Percentiles rank a stretch among this genome's conserved stretches.
Evolutionary conservation across 2,888 invertebrate species (phyloP).

Genomic region (Cremastobaeus sp.): DNA sequence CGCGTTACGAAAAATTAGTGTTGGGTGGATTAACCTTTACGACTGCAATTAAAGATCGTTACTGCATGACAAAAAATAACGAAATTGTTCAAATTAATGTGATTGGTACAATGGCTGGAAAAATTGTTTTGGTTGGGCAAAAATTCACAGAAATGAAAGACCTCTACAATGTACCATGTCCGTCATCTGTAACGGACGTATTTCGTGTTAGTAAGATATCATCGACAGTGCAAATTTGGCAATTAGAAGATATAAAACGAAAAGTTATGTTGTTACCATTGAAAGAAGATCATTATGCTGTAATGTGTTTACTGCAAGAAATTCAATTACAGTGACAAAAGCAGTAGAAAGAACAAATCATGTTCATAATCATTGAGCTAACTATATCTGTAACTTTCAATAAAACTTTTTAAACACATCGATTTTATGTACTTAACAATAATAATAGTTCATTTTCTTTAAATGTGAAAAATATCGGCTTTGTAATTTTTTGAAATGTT

Average conservation of each 20-base stretch:
- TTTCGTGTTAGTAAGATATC: neutral
- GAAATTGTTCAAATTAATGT: conserved; percentile 8
- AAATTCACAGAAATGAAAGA: neutral
- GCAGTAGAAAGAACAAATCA: no score
- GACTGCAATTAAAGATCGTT: neutral
- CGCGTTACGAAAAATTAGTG: neutral
- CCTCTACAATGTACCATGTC: conserved; percentile 2
- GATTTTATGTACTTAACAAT: no score
- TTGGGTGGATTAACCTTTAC: neutral
- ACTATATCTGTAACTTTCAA: no score
- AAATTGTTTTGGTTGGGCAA: neutral
- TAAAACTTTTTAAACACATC: no score
- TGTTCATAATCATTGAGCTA: no score
- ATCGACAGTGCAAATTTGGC: neutral
- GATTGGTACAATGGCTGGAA: neutral
- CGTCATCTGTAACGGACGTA: neutral
- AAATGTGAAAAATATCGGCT: no score
- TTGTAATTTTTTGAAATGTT: no score
- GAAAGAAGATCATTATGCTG: no score
- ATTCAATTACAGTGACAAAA: no score
- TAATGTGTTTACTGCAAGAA: no score
- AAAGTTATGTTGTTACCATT: conserved; percentile 6
- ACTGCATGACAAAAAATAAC: neutral
- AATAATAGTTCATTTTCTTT: no score
- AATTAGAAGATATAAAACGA: neutral